Conservation (phyloP, 2,797 vertebrate species). For the Pseudotriccus pelzelni region DNA sequence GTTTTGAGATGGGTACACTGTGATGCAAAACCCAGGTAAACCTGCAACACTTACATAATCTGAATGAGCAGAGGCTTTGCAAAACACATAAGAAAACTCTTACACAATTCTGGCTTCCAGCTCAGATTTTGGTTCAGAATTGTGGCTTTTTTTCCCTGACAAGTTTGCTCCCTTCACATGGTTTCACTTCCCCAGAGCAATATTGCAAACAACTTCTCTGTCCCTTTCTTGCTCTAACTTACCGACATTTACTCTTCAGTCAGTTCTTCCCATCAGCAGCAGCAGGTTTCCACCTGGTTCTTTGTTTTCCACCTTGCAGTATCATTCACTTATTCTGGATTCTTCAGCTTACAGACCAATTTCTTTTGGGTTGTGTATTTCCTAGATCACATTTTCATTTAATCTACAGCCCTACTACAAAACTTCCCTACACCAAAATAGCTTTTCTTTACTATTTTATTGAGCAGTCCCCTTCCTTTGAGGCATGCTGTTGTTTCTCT, state of each 20-base stretch:
- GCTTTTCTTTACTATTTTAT: constrained; percentile 3
- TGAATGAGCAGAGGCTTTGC: not conserved
- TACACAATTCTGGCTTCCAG: not conserved
- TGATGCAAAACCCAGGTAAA: not conserved
- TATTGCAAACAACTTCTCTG: not conserved
- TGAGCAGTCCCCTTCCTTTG: not conserved
- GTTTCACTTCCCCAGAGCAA: not conserved
- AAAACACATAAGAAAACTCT: not conserved
- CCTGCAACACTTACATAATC: not conserved
- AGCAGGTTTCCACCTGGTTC: not conserved
- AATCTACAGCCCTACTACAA: not conserved
- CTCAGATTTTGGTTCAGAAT: not conserved
- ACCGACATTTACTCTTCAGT: not conserved
- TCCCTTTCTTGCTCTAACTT: not conserved
- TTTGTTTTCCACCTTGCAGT: not conserved
- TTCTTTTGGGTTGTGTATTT: constrained; percentile 8
- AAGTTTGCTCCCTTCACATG: not conserved
- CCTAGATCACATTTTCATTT: not conserved
- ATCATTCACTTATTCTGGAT: not conserved
- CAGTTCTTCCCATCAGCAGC: not conserved
- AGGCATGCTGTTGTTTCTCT: not conserved
- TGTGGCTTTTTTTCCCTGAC: not conserved
- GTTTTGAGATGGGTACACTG: not conserved
- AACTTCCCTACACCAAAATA: not conserved
- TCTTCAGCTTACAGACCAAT: not conserved